A percentile compares a stretch with the other conserved stretches of the same genome.
phyloP scores from a whole-genome alignment of 1,140 invertebrate species.

The Trachymyrmex septentrionalis region DNA sequence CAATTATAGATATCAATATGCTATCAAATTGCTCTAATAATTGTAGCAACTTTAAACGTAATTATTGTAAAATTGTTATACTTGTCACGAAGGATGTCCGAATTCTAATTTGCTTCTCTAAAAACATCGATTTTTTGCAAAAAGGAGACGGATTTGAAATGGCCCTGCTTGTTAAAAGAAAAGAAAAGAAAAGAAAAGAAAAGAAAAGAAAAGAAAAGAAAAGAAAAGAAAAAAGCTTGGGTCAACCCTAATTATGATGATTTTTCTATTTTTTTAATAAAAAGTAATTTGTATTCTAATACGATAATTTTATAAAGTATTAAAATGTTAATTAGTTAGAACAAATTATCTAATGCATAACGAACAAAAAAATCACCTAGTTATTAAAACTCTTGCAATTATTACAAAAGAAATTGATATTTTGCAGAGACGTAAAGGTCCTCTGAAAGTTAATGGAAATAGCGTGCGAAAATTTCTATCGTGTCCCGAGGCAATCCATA shows the following conservation, averaged over 20 bases:
- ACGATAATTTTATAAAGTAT: background rate
- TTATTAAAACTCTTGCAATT: background rate
- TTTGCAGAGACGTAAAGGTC: constrained; percentile 4
- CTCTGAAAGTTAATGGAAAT: constrained; percentile 35
- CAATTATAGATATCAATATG: background rate
- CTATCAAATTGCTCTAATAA: background rate
- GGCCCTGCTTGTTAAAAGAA: too few species aligned
- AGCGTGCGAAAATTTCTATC: constrained; percentile 47
- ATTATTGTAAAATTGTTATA: constrained; percentile 17
- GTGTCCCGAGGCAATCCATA: constrained; percentile 58
- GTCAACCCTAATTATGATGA: too few species aligned
- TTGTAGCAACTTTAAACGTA: background rate
- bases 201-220: too few species aligned
- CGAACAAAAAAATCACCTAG: background rate
- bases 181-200: too few species aligned
- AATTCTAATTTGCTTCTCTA: too few species aligned
- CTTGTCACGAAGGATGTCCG: background rate
- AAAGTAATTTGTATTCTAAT: background rate
- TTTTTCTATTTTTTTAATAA: background rate
- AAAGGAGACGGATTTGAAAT: too few species aligned
- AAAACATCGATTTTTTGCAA: too few species aligned
- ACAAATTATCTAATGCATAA: background rate
- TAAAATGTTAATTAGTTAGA: background rate
- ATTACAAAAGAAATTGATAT: background rate
- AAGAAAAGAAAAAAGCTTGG: too few species aligned